Percentiles rank a stretch among this genome's conserved stretches.
Evolutionary conservation across 2,113 vertebrate species (phyloP).

Genomic region (Microtus pennsylvanicus): DNA sequence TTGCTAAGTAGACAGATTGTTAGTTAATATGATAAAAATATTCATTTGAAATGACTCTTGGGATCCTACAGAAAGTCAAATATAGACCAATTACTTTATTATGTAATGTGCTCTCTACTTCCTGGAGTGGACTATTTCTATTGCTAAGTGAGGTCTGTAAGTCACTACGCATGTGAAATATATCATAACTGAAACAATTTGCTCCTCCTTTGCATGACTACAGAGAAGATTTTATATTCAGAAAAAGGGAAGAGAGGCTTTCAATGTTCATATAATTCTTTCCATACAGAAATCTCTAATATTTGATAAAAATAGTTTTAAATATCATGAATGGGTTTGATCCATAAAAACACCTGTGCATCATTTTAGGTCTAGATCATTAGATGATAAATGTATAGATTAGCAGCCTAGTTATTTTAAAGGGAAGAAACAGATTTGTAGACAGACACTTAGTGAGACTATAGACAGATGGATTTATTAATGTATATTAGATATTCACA

Average conservation of each 20-base stretch:
- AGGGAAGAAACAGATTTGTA: neutral
- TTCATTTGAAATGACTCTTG: neutral
- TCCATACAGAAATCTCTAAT: neutral
- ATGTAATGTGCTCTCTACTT: neutral
- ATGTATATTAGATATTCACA: neutral
- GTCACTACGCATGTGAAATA: constrained; percentile 10
- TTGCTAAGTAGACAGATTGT: constrained; percentile 52
- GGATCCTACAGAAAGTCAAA: neutral
- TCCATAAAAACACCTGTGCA: neutral
- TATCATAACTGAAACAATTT: constrained; percentile 29
- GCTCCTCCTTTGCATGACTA: neutral
- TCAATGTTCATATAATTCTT: constrained; percentile 1
- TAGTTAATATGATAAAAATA: constrained; percentile 38
- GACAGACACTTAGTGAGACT: neutral
- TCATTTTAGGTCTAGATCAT: neutral
- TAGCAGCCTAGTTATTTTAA: neutral
- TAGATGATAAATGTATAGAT: neutral
- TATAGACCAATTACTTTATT: constrained; percentile 29
- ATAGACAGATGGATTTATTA: neutral
- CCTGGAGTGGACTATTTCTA: too few species aligned
- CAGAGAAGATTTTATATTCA: neutral
- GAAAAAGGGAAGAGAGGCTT: neutral
- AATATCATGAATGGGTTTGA: neutral
- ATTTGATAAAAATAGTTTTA: neutral
- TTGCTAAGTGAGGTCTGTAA: neutral